phyloP scores from a whole-genome alignment of 2,113 vertebrate species.

The Serinus canaria region DNA sequence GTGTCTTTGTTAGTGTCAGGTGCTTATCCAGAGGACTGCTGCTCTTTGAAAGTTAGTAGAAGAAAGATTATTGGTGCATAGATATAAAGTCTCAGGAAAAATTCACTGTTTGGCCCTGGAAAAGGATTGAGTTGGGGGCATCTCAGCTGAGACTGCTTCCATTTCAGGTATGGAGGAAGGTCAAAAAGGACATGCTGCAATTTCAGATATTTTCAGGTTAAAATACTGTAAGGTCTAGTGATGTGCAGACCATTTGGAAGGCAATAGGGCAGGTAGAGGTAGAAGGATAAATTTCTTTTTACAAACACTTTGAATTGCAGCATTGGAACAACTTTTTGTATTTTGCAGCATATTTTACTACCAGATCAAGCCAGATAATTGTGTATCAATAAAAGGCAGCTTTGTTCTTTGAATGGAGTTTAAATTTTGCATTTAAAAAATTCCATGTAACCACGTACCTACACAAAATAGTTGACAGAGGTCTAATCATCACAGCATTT shows the following conservation, averaged over 20 bases:
- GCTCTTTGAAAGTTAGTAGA: not conserved
- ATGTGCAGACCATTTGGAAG: not conserved
- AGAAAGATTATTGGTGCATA: not conserved
- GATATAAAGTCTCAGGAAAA: not conserved
- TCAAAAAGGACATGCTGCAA: not conserved
- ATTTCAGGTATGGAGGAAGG: not conserved
- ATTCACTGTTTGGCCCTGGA: not conserved
- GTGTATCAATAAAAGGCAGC: not conserved
- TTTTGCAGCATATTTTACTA: not conserved
- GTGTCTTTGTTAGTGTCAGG: not conserved
- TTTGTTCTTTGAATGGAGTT: not conserved
- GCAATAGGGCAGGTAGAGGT: not conserved
- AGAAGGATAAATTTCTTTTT: not conserved
- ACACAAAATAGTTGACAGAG: not conserved
- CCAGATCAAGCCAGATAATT: not conserved
- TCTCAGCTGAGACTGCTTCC: not conserved
- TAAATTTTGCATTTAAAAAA: not conserved
- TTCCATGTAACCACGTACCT: not conserved
- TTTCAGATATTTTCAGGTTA: not conserved
- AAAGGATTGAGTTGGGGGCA: not conserved
- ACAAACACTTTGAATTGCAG: not conserved
- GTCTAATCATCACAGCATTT: conserved; percentile 12
- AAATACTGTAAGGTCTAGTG: not conserved
- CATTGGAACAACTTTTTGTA: not conserved
- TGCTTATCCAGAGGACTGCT: not conserved